Evolutionary conservation across 2,888 invertebrate species (phyloP).

Genomic region (Volucella bombylans): DNA sequence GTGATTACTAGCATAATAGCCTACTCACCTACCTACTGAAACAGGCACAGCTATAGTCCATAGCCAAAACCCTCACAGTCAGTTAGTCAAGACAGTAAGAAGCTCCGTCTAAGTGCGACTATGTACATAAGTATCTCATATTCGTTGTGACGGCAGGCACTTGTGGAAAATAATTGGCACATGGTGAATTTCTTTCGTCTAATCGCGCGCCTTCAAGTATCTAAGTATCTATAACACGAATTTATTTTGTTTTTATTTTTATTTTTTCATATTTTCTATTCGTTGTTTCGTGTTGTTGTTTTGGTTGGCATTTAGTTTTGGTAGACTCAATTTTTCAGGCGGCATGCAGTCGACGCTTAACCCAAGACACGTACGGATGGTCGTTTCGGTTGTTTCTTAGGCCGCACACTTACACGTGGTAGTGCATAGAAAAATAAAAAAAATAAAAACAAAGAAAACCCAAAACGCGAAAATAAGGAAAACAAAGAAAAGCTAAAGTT

Average conservation of each 20-base stretch:
- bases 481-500: background rate
- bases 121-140: background rate
- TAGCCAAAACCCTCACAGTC: too few species aligned
- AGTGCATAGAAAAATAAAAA: slow-evolving; percentile 1
- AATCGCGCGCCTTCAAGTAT: slow-evolving; percentile 55
- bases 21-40: slow-evolving; percentile 13
- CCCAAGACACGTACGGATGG: slow-evolving; percentile 63
- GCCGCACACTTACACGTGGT: slow-evolving; percentile 36
- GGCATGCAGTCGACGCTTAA: slow-evolving; percentile 60
- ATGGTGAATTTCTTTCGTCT: slow-evolving; percentile 67
- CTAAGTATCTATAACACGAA: slow-evolving; percentile 43
- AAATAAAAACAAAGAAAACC: background rate
- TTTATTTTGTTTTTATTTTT: slow-evolving; percentile 30
- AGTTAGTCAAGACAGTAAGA: too few species aligned
- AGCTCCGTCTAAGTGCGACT: too few species aligned
- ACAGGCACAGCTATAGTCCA: slow-evolving; percentile 7
- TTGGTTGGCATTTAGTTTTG: too few species aligned
- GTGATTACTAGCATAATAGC: slow-evolving; percentile 51
- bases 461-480: slow-evolving; percentile 9
- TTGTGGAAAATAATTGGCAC: slow-evolving; percentile 68
- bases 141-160: slow-evolving; percentile 39
- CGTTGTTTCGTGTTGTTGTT: too few species aligned
- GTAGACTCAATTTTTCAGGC: slow-evolving; percentile 19
- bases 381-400: slow-evolving; percentile 1
- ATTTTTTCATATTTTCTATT: slow-evolving; percentile 16